phyloP scores from a whole-genome alignment of 2,888 invertebrate species.

The Euzetes globulus region DNA sequence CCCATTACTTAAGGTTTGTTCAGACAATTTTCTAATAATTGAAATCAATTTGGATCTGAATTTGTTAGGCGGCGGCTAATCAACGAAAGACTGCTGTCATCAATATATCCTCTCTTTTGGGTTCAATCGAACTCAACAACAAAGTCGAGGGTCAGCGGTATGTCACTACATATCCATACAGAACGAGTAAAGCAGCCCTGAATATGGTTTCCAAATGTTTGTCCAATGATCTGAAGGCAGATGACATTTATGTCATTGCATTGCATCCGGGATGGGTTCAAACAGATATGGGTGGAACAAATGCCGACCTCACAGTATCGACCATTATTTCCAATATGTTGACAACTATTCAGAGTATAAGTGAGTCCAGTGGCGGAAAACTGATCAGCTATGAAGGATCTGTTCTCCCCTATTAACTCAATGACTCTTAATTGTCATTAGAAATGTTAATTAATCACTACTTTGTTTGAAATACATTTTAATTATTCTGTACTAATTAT shows the following conservation, averaged over 20 bases:
- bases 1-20: constrained; percentile 52
- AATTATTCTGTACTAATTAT: too few species aligned
- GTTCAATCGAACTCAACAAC: constrained; percentile 65
- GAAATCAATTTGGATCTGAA: not conserved
- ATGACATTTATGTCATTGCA: constrained; percentile 64
- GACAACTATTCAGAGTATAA: not conserved
- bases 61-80: constrained; percentile 35
- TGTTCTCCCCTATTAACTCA: not conserved
- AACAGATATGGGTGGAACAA: constrained; percentile 76
- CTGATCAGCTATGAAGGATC: not conserved
- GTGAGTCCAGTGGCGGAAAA: not conserved
- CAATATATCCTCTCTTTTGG: constrained; percentile 74
- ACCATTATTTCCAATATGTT: not conserved
- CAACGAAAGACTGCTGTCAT: constrained; percentile 65
- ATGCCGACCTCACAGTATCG: not conserved
- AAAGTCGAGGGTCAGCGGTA: constrained; percentile 68
- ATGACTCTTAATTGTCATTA: not conserved
- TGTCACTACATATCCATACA: constrained; percentile 77
- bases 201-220: constrained; percentile 79
- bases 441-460: too few species aligned
- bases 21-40: not conserved
- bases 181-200: constrained; percentile 78
- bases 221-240: constrained; percentile 67
- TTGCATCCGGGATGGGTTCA: constrained; percentile 88
- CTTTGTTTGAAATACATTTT: too few species aligned